Evolutionary conservation across 2,113 vertebrate species (phyloP), one percentile per base, ranked within the genome.

Genomic region (Oostethus manadensis): DNA sequence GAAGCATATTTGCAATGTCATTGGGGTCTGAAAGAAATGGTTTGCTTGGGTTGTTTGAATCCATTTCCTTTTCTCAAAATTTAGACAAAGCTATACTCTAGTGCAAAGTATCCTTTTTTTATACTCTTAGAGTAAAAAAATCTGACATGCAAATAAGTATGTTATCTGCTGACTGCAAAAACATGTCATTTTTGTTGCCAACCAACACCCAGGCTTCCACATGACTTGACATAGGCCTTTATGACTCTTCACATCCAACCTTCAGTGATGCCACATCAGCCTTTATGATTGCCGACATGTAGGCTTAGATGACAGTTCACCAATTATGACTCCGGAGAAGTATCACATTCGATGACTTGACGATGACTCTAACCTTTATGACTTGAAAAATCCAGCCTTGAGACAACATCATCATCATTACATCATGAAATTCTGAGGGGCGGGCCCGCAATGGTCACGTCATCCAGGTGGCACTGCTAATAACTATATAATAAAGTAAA

Each of bases 1-100:
- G 53, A 35, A 55, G 35, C 53, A 55, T 55, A 35, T 55, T 55
- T 6, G 53, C 20, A 55, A 55, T 40, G 33, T 40, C 53, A 14
- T 3, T 40, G 18, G 33, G 18, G 6, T 55, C 53, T 8, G 35
- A n/a, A 55, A 55, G 40, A 38, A 55, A 55, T 15, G 53, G 53
- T 13, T 55, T 55, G 5, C 29, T 33, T 33, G 29, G 29, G 29
- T 33, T 33, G 29, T 4, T 33, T n/a, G 18, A 8, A 21, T 40
- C 53, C 53, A 55, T 54, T 11, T 4, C 51, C 29, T 5, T n/a
- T 10, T 55, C 17, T 38, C 33, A 35, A 18, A 29, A 54, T 35
- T 22, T 33, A 33, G 29, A 33, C 29, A 33, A 33, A 33, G 5
- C 29, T 33, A 7, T 33, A 33, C 29, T 4, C 29, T 53, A 18